Evolutionary conservation across 2,113 vertebrate species (phyloP), one percentile per base, ranked within the genome.

Genomic region (Chroicocephalus ridibundus): DNA sequence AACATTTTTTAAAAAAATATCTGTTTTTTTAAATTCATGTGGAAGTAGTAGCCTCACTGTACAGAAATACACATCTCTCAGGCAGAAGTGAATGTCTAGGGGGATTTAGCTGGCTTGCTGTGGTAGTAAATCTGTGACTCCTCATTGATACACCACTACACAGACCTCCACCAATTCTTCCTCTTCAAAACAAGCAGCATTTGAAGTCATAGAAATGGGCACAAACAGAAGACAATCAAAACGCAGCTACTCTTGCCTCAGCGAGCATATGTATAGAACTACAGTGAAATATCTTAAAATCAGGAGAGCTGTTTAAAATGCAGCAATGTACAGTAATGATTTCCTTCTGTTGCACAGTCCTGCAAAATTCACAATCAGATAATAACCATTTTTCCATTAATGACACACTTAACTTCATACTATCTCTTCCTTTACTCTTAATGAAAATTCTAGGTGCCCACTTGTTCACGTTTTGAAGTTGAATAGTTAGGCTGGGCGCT

Each of bases 21-120:
- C 7, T 20, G 1, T 0, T 20, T 74, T 69, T 57, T 42, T 11
- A 6, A 58, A 66, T 20, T 3, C 2, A 2, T 61, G 32, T 46
- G 15, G 26, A 44, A 72, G 15, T 65, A 11, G 10, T 11, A 47
- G 19, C 8, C 9, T 88, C 40, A 52, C 22, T 15, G 5, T 38
- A 46, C 13, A 65, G 38, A 60, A 82, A 32, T 11, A 21, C n/a
- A 1, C 2, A 3, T 8, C 5, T 75, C 19, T 86, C 11, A 52
- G 36, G 32, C 1, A 40, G 21, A 69, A 74, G 4, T 27, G 10
- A 86, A 55, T 18, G 9, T 5, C 11, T 40, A 13, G 18, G 22
- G 5, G 11, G 8, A 40, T 19, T 55, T 36, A 82, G 12, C 15
- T 82, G 36, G 2, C 25, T 54, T 87, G 24, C 10, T 61, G 64